Evolutionary conservation across 30 jellyfish, hydroid and myxozoan genomes (phyloP).

Genomic region (Nemopilema nomurai): DNA sequence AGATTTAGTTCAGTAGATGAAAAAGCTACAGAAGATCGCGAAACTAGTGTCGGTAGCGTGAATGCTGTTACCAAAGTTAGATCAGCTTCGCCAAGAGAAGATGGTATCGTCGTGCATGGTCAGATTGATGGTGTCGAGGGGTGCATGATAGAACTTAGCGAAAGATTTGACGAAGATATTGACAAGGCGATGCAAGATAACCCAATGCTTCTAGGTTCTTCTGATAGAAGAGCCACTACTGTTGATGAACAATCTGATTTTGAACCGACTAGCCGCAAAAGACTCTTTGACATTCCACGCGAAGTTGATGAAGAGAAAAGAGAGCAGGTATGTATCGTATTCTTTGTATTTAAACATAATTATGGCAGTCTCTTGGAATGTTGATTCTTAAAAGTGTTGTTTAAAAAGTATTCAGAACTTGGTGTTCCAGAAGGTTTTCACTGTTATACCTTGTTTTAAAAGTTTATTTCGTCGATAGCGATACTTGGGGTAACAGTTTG

Average conservation of each 20-base stretch:
- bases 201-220: slow-evolving; percentile 23
- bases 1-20: neutral
- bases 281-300: neutral
- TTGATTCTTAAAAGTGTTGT: neutral
- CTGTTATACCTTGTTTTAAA: too few species aligned
- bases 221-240: slow-evolving; percentile 43
- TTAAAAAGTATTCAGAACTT: too few species aligned
- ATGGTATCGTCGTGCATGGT: neutral
- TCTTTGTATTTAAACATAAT: neutral
- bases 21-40: neutral
- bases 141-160: slow-evolving; percentile 33
- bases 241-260: neutral
- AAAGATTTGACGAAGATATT: slow-evolving; percentile 35
- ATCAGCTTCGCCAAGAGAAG: neutral
- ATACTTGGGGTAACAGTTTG: too few species aligned
- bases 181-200: slow-evolving; percentile 39
- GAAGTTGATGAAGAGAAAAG: neutral
- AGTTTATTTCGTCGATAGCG: too few species aligned
- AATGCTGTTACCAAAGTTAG: neutral
- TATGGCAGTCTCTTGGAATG: neutral
- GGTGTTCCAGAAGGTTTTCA: too few species aligned
- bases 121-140: neutral
- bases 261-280: neutral
- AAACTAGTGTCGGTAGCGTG: neutral
- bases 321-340: neutral